Percentiles rank a stretch among this genome's conserved stretches.
These are phyloP conservation scores for Drosophila neoperkinsi DNA, from an alignment of 2,888 invertebrate genomes.

Conservation along the genomic window DNA sequence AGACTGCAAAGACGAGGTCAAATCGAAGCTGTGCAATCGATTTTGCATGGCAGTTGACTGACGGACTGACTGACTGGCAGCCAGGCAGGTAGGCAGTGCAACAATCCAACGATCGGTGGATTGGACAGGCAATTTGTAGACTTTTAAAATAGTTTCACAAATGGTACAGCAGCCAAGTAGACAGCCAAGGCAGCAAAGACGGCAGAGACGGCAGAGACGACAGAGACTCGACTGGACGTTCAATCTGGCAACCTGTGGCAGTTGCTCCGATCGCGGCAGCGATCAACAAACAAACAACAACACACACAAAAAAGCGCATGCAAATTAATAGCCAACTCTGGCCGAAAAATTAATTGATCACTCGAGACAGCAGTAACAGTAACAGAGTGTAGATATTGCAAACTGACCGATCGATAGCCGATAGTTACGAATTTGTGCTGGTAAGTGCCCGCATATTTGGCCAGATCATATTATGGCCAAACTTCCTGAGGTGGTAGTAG, in stretches of 20 bases:
- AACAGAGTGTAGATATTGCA: slow-evolving; percentile 53
- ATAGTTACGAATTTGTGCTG: slow-evolving; percentile 64
- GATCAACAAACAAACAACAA: slow-evolving; percentile 48
- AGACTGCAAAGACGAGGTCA: slow-evolving; percentile 66
- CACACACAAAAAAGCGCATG: slow-evolving; percentile 63
- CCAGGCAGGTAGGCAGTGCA: slow-evolving; percentile 18
- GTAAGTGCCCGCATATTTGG: slow-evolving; percentile 70
- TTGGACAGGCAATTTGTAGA: slow-evolving; percentile 80
- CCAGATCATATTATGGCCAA: slow-evolving; percentile 31
- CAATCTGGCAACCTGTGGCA: slow-evolving; percentile 62
- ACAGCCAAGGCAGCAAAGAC: slow-evolving; percentile 3
- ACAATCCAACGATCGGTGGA: slow-evolving; percentile 43
- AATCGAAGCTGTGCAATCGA: slow-evolving; percentile 68
- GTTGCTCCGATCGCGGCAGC: slow-evolving; percentile 27
- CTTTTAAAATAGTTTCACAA: slow-evolving; percentile 75
- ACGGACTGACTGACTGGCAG: slow-evolving; percentile 57
- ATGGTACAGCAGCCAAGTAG: slow-evolving; percentile 45
- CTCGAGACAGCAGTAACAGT: slow-evolving; percentile 61
- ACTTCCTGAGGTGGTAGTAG: slow-evolving; percentile 54
- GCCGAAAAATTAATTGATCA: slow-evolving; percentile 76
- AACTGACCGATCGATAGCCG: slow-evolving; percentile 52
- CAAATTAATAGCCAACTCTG: slow-evolving; percentile 76
- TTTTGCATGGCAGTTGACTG: slow-evolving; percentile 64
- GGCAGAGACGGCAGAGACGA: neutral
- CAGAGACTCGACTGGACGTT: slow-evolving; percentile 26